Evolutionary conservation across 1,140 invertebrate genomes (phyloP).

Genomic region (Marisa cornuarietis): DNA sequence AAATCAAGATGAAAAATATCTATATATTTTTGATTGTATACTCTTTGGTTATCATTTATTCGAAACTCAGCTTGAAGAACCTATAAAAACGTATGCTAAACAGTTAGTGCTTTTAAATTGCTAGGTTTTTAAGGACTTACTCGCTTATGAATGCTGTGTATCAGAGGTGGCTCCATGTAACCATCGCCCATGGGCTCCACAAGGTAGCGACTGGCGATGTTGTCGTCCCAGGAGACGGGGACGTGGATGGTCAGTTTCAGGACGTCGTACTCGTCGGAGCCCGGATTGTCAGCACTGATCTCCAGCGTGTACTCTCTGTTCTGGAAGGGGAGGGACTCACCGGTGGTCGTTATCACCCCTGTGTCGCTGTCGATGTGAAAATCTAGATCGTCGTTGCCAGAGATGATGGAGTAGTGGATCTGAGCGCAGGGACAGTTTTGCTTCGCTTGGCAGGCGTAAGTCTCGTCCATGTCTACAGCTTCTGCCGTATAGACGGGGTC

Average conservation of each 20-base stretch:
- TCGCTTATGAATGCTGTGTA: constrained; percentile 18
- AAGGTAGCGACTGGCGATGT: not conserved
- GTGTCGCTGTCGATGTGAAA: constrained; percentile 52
- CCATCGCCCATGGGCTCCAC: not conserved
- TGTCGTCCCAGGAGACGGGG: not conserved
- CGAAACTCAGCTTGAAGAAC: no score
- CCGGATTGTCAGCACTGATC: constrained; percentile 8
- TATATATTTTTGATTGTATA: no score
- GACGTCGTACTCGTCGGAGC: not conserved
- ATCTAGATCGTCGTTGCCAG: constrained; percentile 55
- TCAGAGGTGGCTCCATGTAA: not conserved
- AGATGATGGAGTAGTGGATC: constrained; percentile 53
- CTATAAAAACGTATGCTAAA: no score
- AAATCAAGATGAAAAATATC: no score
- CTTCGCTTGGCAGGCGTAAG: not conserved
- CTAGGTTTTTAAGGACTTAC: not conserved
- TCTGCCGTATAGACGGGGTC: not conserved
- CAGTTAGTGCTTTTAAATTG: no score
- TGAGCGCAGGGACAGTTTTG: constrained; percentile 49
- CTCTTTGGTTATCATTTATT: no score
- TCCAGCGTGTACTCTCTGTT: not conserved
- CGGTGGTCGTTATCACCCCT: constrained; percentile 46
- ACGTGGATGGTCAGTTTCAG: not conserved
- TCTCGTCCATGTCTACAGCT: constrained; percentile 1
- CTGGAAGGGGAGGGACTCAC: not conserved